phyloP scores from a whole-genome alignment of 2,797 vertebrate genomes.

The Lycodopsis pacificus region DNA sequence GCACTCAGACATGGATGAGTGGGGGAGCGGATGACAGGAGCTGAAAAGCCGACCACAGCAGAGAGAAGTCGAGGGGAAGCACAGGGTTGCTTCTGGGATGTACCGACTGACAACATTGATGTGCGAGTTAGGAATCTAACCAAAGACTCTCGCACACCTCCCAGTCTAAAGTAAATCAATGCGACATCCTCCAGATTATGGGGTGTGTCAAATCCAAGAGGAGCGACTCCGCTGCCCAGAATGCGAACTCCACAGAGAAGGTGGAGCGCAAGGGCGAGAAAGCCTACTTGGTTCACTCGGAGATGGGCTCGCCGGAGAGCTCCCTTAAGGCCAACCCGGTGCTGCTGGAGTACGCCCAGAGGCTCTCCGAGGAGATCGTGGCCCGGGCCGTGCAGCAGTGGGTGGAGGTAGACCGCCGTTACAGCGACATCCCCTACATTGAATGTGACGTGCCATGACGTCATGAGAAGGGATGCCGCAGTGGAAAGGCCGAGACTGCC shows the following conservation, averaged over 20 bases:
- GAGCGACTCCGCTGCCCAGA: slow-evolving; percentile 78
- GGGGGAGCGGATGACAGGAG: slow-evolving; percentile 53
- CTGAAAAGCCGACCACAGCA: slow-evolving; percentile 1
- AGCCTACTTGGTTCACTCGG: slow-evolving; percentile 73
- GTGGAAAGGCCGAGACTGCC: not conserved
- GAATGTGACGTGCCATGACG: slow-evolving; percentile 91
- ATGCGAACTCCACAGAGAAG: slow-evolving; percentile 71
- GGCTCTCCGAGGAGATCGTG: slow-evolving; percentile 91
- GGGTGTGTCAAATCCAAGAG: slow-evolving; percentile 97
- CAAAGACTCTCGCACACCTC: slow-evolving; percentile 11
- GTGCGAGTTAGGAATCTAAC: slow-evolving; percentile 9
- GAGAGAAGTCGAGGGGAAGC: slow-evolving; percentile 1
- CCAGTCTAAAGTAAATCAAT: slow-evolving; percentile 56
- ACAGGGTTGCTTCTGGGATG: not conserved
- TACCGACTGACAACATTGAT: slow-evolving; percentile 4
- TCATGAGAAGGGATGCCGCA: not conserved
- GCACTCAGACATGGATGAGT: slow-evolving; percentile 41
- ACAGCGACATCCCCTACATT: slow-evolving; percentile 95
- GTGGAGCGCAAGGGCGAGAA: slow-evolving; percentile 79
- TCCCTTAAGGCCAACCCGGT: slow-evolving; percentile 69
- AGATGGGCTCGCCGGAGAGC: slow-evolving; percentile 58
- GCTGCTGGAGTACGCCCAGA: slow-evolving; percentile 91
- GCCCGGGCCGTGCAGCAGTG: slow-evolving; percentile 92
- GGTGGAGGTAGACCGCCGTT: slow-evolving; percentile 91
- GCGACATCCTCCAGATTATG: slow-evolving; percentile 86